Conservation (phyloP, 2,888 invertebrate genomes). For the Eupithecia subfuscata region DNA sequence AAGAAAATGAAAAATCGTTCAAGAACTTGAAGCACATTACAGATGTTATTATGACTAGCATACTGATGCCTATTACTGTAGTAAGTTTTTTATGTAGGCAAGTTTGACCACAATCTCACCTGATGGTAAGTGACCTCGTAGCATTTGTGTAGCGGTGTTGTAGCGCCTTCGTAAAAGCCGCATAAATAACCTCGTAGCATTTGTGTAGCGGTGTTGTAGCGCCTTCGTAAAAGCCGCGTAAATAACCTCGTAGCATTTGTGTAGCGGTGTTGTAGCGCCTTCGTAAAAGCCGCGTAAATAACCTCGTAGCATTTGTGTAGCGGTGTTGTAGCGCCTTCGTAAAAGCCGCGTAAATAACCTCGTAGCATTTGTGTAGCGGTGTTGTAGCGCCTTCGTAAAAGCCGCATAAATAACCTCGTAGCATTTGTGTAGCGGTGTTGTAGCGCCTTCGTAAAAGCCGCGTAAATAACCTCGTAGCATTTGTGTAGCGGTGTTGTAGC, state of each 20-base stretch:
- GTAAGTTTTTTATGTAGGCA: constrained; percentile 41
- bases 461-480: neutral
- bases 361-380: neutral
- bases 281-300: neutral
- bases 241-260: neutral
- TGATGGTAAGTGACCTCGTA: neutral
- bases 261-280: neutral
- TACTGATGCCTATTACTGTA: constrained; percentile 55
- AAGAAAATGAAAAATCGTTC: constrained; percentile 41
- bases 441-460: neutral
- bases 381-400: neutral
- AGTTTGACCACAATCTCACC: too few relatives aligned
- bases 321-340: neutral
- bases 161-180: neutral
- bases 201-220: neutral
- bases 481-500: neutral
- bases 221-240: neutral
- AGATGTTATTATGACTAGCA: constrained; percentile 57
- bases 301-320: neutral
- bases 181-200: neutral
- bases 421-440: neutral
- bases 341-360: too few relatives aligned
- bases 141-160: neutral
- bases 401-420: too few relatives aligned
- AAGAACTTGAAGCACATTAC: constrained; percentile 44